A percentile compares a stretch with the other conserved stretches of the same genome.
phyloP scores from a whole-genome alignment of 2,797 vertebrate species.

The Pangasius sanitwongsei region DNA sequence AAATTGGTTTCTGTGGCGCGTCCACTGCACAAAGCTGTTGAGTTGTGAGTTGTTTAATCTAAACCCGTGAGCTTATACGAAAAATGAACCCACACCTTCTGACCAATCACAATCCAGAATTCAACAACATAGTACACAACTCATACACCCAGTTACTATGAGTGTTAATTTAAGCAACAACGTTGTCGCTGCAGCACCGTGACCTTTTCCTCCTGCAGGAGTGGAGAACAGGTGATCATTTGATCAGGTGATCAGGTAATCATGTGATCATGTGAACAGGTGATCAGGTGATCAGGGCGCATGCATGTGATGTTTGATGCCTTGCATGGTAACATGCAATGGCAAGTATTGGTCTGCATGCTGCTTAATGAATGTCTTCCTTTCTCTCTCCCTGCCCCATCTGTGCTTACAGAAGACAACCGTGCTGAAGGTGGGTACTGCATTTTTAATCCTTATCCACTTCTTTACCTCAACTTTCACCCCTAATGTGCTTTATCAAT shows the following conservation, averaged over 20 bases:
- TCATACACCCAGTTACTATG: neutral
- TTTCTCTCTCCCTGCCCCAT: conserved; percentile 95
- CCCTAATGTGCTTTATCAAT: conserved; percentile 31
- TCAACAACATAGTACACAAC: neutral
- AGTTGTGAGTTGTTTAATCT: neutral
- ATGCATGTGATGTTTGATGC: conserved; percentile 96
- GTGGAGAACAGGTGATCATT: conserved; percentile 55
- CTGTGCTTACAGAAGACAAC: conserved; percentile 97
- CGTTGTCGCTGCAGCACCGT: neutral
- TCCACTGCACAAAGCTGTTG: neutral
- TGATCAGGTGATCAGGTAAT: neutral
- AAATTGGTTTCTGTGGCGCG: neutral
- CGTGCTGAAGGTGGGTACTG: conserved; percentile 95
- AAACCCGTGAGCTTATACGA: neutral
- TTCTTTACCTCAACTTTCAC: conserved; percentile 55
- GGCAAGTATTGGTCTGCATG: conserved; percentile 97
- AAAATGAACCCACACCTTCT: neutral
- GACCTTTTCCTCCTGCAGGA: conserved; percentile 66
- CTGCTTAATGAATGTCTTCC: conserved; percentile 99
- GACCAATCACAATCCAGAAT: neutral
- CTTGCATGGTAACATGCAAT: conserved; percentile 98
- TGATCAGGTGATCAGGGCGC: conserved; percentile 72
- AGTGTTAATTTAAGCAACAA: neutral
- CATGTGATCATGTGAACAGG: conserved; percentile 48
- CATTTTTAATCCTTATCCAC: conserved; percentile 68